Percentiles rank a stretch among this genome's conserved stretches.
Conservation (phyloP, 2,113 vertebrate genomes). For the Cebidichthys violaceus region DNA sequence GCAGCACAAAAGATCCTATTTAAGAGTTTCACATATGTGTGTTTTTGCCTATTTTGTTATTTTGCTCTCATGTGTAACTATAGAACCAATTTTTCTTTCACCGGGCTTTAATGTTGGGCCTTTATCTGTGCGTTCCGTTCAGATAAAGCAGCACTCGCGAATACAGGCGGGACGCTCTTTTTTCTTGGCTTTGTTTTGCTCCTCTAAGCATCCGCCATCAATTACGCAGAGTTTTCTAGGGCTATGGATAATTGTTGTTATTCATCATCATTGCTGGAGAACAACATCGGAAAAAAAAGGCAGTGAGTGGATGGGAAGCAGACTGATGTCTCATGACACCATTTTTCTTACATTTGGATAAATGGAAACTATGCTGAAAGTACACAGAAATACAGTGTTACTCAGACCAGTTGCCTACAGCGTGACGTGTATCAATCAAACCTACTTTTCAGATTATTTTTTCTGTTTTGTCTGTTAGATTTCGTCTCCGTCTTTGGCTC, state of each 20-base stretch:
- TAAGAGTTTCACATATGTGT: slow-evolving; percentile 12
- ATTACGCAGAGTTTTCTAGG: slow-evolving; percentile 63
- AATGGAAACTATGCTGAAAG: not conserved
- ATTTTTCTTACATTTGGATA: slow-evolving; percentile 6
- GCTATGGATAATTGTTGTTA: slow-evolving; percentile 61
- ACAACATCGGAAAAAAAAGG: slow-evolving; percentile 34
- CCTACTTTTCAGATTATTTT: not conserved
- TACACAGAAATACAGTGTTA: not conserved
- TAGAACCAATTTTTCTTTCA: slow-evolving; percentile 37
- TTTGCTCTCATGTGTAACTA: slow-evolving; percentile 20
- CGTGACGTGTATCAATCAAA: not conserved
- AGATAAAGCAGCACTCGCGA: slow-evolving; percentile 56
- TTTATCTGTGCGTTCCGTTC: slow-evolving; percentile 56
- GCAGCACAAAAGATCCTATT: slow-evolving; percentile 24
- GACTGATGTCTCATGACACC: slow-evolving; percentile 11
- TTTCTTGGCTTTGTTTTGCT: slow-evolving; percentile 51
- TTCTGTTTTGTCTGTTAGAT: too few relatives aligned
- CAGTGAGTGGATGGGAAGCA: slow-evolving; percentile 8
- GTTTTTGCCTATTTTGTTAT: slow-evolving; percentile 40
- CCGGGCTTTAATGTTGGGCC: slow-evolving; percentile 38
- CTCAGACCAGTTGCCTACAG: not conserved
- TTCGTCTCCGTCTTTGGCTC: not conserved
- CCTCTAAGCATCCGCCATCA: slow-evolving; percentile 58
- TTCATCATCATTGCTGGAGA: slow-evolving; percentile 67
- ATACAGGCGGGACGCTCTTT: slow-evolving; percentile 27